These are phyloP conservation scores for Panthera tigris DNA, from an alignment of 2,113 vertebrate genomes.

Conservation along the genomic window DNA sequence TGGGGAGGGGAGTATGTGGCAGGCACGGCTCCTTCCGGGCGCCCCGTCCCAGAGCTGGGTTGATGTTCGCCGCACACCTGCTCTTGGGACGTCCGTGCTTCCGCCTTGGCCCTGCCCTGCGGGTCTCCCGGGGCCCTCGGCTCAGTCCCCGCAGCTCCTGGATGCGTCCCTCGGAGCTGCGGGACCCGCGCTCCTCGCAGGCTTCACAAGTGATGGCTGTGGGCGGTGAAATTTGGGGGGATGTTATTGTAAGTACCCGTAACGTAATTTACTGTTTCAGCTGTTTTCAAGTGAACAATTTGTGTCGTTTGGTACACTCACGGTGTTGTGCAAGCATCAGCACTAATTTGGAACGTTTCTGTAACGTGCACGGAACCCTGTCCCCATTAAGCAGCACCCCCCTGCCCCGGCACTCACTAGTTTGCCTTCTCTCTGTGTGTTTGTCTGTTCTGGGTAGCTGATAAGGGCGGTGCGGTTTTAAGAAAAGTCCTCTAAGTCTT, in stretches of 20 bases:
- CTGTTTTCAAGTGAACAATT: neutral
- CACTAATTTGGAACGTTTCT: neutral
- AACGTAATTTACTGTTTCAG: neutral
- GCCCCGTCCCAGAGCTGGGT: rapidly evolving
- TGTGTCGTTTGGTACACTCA: neutral
- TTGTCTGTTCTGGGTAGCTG: neutral
- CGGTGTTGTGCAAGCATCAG: no score
- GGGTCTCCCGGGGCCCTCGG: neutral
- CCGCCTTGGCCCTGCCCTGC: neutral
- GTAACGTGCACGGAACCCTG: neutral
- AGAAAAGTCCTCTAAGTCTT: neutral
- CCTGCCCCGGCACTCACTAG: no score
- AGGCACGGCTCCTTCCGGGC: neutral
- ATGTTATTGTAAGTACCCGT: neutral
- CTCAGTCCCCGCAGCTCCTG: no score
- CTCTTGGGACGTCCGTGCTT: rapidly evolving
- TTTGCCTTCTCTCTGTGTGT: neutral
- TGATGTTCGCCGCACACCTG: rapidly evolving
- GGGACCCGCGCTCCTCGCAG: neutral
- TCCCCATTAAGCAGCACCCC: neutral
- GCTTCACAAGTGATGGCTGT: neutral
- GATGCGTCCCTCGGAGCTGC: neutral
- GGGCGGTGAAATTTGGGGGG: neutral
- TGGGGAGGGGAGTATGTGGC: rapidly evolving
- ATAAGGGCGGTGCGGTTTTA: neutral